These are phyloP conservation scores for Morone saxatilis DNA, from an alignment of 2,113 vertebrate species.

Conservation along the genomic window DNA sequence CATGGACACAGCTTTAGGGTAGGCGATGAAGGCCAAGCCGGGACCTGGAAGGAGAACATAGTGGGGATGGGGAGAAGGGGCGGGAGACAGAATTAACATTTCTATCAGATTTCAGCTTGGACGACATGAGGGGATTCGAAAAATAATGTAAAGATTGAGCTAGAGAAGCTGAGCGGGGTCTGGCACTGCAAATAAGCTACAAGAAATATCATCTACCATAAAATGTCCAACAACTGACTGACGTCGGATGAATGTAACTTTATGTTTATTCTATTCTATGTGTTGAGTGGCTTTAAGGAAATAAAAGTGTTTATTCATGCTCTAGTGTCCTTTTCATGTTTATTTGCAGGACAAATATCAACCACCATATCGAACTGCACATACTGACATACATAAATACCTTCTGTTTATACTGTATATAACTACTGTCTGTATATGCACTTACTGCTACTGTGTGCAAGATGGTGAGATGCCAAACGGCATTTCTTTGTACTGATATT, in stretches of 20 bases:
- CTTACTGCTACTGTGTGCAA: neutral
- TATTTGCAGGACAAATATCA: conserved; percentile 38
- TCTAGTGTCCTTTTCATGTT: conserved; percentile 10
- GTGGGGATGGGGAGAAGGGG: conserved; percentile 56
- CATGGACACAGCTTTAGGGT: conserved; percentile 99
- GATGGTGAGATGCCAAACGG: neutral
- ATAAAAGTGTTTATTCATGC: conserved; percentile 7
- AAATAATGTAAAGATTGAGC: conserved; percentile 14
- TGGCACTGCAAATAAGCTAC: conserved; percentile 8
- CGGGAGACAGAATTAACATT: conserved; percentile 62
- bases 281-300: neutral
- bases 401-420: neutral
- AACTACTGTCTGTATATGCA: neutral
- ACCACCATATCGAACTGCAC: neutral
- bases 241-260: neutral
- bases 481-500: neutral
- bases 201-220: neutral
- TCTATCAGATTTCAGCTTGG: conserved; percentile 60
- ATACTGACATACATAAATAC: neutral
- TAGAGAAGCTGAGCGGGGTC: conserved; percentile 11
- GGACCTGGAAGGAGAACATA: conserved; percentile 91
- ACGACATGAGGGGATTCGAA: conserved; percentile 40
- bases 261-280: neutral
- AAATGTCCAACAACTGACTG: neutral
- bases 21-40: conserved; percentile 98